Evolutionary conservation across 2,888 invertebrate species (phyloP).

Genomic region (Xylophagus ater): DNA sequence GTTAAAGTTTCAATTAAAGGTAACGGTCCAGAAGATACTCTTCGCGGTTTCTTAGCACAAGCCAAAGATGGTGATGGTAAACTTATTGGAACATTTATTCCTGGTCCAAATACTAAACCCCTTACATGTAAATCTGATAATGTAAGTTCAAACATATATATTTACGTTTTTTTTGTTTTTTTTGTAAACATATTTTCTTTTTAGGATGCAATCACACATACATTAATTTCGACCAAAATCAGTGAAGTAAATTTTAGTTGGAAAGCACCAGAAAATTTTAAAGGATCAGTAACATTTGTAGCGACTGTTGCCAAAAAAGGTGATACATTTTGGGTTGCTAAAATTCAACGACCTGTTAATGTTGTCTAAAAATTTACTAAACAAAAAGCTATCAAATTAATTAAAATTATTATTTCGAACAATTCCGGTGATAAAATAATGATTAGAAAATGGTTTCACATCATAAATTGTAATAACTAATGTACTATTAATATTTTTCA

Average conservation of each 20-base stretch:
- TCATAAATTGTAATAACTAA: too few relatives aligned
- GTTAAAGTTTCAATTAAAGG: conserved; percentile 39
- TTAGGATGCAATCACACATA: conserved; percentile 60
- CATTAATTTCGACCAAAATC: conserved; percentile 44
- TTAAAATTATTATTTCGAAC: background rate
- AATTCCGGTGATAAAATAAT: background rate
- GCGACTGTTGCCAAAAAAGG: conserved; percentile 58
- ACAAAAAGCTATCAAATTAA: background rate
- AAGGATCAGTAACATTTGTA: conserved; percentile 53
- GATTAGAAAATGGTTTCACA: background rate
- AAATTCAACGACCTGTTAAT: conserved; percentile 50
- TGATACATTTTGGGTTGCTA: conserved; percentile 59
- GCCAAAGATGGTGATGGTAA: conserved; percentile 49
- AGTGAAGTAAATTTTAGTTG: conserved; percentile 50
- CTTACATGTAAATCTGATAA: conserved; percentile 2
- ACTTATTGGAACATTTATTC: conserved; percentile 52
- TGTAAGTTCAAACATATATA: background rate
- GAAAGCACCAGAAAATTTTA: conserved; percentile 51
- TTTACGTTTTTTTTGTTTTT: background rate
- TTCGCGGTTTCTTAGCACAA: conserved; percentile 56
- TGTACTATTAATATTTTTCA: too few relatives aligned
- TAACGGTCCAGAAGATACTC: conserved; percentile 39
- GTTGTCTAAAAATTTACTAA: conserved; percentile 31
- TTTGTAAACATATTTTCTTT: conserved; percentile 19
- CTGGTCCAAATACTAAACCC: conserved; percentile 26